Base-by-base conservation (phyloP, 2,888 invertebrate species). In the Junonia oenone region DNA sequence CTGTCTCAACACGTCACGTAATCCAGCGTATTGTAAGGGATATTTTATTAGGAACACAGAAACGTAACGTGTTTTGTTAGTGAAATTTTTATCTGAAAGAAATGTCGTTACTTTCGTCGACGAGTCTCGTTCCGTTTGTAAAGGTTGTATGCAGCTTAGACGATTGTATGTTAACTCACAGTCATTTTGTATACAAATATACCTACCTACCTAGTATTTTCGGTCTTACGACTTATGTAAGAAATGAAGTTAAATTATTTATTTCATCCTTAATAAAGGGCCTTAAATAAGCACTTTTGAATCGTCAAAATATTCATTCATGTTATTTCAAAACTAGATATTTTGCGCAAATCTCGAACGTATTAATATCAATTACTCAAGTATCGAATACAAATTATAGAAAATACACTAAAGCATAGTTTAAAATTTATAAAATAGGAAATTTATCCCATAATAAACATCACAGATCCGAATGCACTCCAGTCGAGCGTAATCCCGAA, bases 1-100 rank as follows among this genome's bases (percentile, higher is more conserved):
- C 61, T 55, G 52, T 49, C 27, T 55, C 53, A 58, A 47, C 45
- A 43, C 51, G 55, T 48, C 55, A 55, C 55, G 51, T 51, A 55
- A 55, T 54, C 47, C 43, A 51, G 37, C 48, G 47, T 33, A 48
- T 60, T 54, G 57, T 48, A 37, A 48, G 55, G 55, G 51, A 48
- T 55, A 59, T 40, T 49, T 46, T 45, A 51, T 45, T 33, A 22
- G 38, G 33, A 45, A 45, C 35, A 43, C 19, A 22, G 31, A 43
- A 48, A 49, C 29, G 54, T 49, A 33, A 58, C 8, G 43, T 47
- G 55, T 43, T 55, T 37, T 43, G 29, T 51, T 37, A 40, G 33
- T 37, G 2, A 33, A 38, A 11, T 31, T 27, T 49, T 14, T n/a
- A 33, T 51, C 45, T 13, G 11, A 38, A 52, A 14, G 43, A n/a